Base-by-base conservation (phyloP, 2,113 vertebrate species). In the Platysternon megacephalum region DNA sequence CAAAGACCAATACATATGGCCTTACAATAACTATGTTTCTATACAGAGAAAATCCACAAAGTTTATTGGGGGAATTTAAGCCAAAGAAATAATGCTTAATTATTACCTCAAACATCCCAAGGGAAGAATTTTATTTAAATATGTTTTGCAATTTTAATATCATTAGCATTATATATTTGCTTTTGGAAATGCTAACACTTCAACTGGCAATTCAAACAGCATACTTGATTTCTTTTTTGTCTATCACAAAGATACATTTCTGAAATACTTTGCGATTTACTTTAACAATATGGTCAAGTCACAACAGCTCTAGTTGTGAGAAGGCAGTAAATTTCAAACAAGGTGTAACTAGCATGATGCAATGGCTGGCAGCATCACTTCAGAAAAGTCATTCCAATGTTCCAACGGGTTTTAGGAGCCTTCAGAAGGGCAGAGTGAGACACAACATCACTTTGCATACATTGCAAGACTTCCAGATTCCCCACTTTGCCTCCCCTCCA, bases 71-170 rank as follows among this genome's bases (percentile, higher is more conserved):
- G 13, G 68, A 95, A 90, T 93, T 91, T 95, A 90, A 78, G 72
- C 87, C 91, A 65, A 94, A 97, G 81, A 96, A 94, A 96, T 92
- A 80, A 92, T 80, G 44, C 44, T 92, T 93, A 87, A 88, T 97
- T 94, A 94, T 95, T 95, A 94, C 85, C 94, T 93, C 92, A 96
- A 97, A 61, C 46, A 82, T 90, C 93, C 91, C 90, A 90, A 68
- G 78, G 88, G 94, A 87, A 85, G 78, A 79, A 17, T 92, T 29
- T 91, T 91, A 80, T 96, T 95, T 90, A 90, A 93, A 90, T 84
- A 90, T 87, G 94, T 97, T 97, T 97, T 96, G 79, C 85, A 95
- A 95, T 97, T 96, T 95, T 94, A 97, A 94, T 97, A 94, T 94
- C 97, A 97, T 97, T 97, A 94, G n/a, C 55, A 90, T 58, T 65